Evolutionary conservation across 2,888 invertebrate species (phyloP).

Genomic region (Abscondita cerata): DNA sequence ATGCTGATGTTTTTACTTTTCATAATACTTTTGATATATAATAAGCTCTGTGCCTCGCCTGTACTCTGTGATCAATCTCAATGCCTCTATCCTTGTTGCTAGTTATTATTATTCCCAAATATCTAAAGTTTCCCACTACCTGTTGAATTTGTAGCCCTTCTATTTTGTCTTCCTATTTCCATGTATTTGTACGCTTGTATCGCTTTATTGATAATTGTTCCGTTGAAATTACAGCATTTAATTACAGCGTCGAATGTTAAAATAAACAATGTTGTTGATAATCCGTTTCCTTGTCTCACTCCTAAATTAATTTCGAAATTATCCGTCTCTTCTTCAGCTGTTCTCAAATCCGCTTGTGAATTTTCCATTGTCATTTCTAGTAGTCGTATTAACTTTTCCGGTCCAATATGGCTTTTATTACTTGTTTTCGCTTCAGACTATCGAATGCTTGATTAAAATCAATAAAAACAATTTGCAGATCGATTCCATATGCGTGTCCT

Average conservation of each 20-base stretch:
- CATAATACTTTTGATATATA: no score
- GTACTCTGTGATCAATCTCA: no score
- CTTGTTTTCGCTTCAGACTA: slow-evolving; percentile 9
- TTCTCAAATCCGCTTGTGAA: not conserved
- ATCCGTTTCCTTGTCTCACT: slow-evolving; percentile 12
- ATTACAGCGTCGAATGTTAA: not conserved
- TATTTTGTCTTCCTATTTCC: no score
- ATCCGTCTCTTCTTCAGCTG: not conserved
- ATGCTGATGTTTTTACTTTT: no score
- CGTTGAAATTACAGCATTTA: not conserved
- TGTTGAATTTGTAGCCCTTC: no score
- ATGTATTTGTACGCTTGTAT: no score
- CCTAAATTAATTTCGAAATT: not conserved
- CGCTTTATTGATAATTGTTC: not conserved
- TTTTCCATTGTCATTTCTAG: slow-evolving; percentile 1
- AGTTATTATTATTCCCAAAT: no score
- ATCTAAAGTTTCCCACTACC: no score
- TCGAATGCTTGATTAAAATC: slow-evolving; percentile 17
- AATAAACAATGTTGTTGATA: slow-evolving; percentile 11
- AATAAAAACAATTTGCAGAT: slow-evolving; percentile 9
- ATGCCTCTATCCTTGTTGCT: no score
- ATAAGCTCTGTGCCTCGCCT: no score
- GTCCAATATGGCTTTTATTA: slow-evolving; percentile 13
- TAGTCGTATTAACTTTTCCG: slow-evolving; percentile 10
- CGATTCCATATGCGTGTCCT: slow-evolving; percentile 6